These are phyloP conservation scores for Paragorgia papillata DNA, from an alignment of 92 coral and sea anemone species.

Conservation along the genomic window DNA sequence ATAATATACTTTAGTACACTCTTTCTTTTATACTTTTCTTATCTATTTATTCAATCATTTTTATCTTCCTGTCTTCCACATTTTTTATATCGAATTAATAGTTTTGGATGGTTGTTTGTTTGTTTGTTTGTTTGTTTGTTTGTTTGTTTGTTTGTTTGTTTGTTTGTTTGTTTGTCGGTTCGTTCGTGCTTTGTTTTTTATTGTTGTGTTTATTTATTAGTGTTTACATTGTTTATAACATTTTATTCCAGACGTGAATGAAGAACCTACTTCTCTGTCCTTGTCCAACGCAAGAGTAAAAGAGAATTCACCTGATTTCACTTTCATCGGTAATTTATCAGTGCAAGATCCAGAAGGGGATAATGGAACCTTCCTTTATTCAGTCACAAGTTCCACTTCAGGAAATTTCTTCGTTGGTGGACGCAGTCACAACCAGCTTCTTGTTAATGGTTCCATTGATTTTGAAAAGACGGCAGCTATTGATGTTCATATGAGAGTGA, in stretches of 20 bases:
- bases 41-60: not conserved
- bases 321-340: slow-evolving; percentile 70
- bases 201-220: too few relatives aligned
- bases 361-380: slow-evolving; percentile 64
- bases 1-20: not conserved
- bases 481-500: slow-evolving; percentile 62
- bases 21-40: not conserved
- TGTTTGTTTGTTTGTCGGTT: too few relatives aligned
- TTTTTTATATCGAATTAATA: not conserved
- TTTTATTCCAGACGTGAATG: slow-evolving; percentile 78
- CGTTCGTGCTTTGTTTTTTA: too few relatives aligned
- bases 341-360: slow-evolving; percentile 78
- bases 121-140: too few relatives aligned
- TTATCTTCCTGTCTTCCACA: not conserved
- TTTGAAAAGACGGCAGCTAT: slow-evolving; percentile 65
- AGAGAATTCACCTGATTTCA: slow-evolving; percentile 71
- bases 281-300: slow-evolving; percentile 61
- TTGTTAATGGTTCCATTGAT: slow-evolving; percentile 70
- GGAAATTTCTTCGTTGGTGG: slow-evolving; percentile 73
- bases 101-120: too few relatives aligned
- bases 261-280: slow-evolving; percentile 65
- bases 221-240: too few relatives aligned
- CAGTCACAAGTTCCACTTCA: slow-evolving; percentile 58
- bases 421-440: slow-evolving; percentile 40
- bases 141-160: too few relatives aligned